Base-by-base conservation (phyloP, 2,113 vertebrate species). In the Garra rufa region DNA sequence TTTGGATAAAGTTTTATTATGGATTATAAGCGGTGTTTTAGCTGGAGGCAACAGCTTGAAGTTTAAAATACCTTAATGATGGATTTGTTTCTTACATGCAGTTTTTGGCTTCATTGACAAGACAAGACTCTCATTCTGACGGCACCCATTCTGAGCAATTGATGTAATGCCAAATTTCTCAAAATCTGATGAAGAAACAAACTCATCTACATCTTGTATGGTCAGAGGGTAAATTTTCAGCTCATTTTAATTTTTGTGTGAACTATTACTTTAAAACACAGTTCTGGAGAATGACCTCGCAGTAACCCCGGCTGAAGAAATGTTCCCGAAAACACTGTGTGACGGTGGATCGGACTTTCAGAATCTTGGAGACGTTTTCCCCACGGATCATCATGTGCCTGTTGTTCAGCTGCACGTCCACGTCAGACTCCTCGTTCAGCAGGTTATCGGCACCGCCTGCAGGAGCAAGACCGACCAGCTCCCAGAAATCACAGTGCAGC, bases 321-420 rank as follows among this genome's bases (percentile, higher is more conserved):
- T 99, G 98, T 28, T 97, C 97, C 85, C 98, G 91, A 91, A 99
- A 99, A 93, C 97, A 98, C 87, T 97, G 96, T 0, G 95, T 94
- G 2, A 96, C 92, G 0, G 90, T 41, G 26, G 96, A 99, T 41
- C 98, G 96, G 19, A 98, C 95, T 50, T 95, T 93, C 11, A 99
- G 93, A 93, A 99, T 95, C 85, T 97, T 99, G 89, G 97, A 96
- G 89, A 98, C 91, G 74, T 96, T 99, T 90, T 99, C 98, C 0
- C 98, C 98, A 3, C 97, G 93, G 88, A 99, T 96, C 96, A 99
- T 95, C 98, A 99, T 99, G 91, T 99, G 97, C 1, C 98, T 92
- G 92, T 99, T 98, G 96, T 99, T 99, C n/a, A 99, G 97, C 87
- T 99, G 98, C 65, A 99, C 97, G 0, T 99, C 98, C 0, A 99